Evolutionary conservation across 1,140 invertebrate species (phyloP).

Genomic region (Sarcophaga bullata): DNA sequence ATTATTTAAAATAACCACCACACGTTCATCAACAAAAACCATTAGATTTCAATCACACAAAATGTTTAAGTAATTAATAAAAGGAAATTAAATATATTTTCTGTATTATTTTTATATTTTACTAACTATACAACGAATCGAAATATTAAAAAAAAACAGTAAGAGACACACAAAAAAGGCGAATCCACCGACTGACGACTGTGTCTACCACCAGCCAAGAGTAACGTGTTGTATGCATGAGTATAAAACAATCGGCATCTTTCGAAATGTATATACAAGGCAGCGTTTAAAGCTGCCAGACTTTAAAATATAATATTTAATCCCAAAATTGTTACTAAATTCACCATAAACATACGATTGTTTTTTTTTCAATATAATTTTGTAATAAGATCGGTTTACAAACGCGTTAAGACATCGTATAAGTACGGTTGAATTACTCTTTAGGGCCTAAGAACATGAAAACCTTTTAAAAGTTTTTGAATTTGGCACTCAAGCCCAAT

Average conservation of each 20-base stretch:
- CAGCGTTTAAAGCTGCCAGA: no score
- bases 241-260: slow-evolving; percentile 35
- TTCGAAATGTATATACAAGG: no score
- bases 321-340: no score
- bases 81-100: neutral
- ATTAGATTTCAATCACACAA: neutral
- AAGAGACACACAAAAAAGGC: neutral
- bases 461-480: no score
- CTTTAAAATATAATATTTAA: no score
- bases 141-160: slow-evolving; percentile 28
- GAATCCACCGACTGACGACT: slow-evolving; percentile 28
- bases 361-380: no score
- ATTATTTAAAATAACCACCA: neutral
- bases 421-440: no score
- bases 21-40: neutral
- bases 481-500: no score
- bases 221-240: slow-evolving; percentile 3
- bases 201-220: slow-evolving; percentile 2
- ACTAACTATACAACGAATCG: neutral
- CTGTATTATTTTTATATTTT: neutral
- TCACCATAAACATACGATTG: no score
- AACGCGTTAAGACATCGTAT: no score
- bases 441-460: no score
- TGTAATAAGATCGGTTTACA: no score
- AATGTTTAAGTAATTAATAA: neutral